Percentiles rank a stretch among this genome's conserved stretches.
phyloP scores from a whole-genome alignment of 2,888 invertebrate species.

The Dicyrtomina minuta region DNA sequence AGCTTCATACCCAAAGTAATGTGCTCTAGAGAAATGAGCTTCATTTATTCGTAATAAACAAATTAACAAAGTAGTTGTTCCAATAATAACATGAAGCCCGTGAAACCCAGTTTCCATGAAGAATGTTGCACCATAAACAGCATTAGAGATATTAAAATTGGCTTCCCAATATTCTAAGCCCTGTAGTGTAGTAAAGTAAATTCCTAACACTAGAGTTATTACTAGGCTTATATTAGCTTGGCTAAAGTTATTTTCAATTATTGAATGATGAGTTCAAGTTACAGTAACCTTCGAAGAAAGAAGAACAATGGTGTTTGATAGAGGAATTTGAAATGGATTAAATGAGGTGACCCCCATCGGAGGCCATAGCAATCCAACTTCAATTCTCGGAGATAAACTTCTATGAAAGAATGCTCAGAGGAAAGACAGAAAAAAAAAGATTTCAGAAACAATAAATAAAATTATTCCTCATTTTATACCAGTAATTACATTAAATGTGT shows the following conservation, averaged over 20 bases:
- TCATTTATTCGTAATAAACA: constrained; percentile 60
- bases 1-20: constrained; percentile 68
- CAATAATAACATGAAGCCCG: constrained; percentile 70
- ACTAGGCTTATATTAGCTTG: constrained; percentile 40
- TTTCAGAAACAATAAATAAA: constrained; percentile 71
- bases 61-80: constrained; percentile 62
- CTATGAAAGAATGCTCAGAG: constrained; percentile 61
- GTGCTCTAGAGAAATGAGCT: constrained; percentile 61
- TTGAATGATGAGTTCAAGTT: constrained; percentile 65
- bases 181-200: constrained; percentile 70
- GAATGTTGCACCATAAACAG: constrained; percentile 69
- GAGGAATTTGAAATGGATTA: constrained; percentile 70
- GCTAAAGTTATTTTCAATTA: constrained; percentile 60
- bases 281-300: constrained; percentile 70
- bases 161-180: constrained; percentile 69
- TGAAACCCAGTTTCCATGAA: constrained; percentile 76
- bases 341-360: constrained; percentile 65
- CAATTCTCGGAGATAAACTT: constrained; percentile 60
- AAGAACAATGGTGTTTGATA: constrained; percentile 72
- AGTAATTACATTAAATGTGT: constrained; percentile 63
- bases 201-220: constrained; percentile 63
- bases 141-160: constrained; percentile 63
- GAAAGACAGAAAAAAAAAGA: constrained; percentile 65
- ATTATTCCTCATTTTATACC: constrained; percentile 71
- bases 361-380: constrained; percentile 67